Evolutionary conservation across 2,113 vertebrate genomes (phyloP).

Genomic region (Excalfactoria chinensis): DNA sequence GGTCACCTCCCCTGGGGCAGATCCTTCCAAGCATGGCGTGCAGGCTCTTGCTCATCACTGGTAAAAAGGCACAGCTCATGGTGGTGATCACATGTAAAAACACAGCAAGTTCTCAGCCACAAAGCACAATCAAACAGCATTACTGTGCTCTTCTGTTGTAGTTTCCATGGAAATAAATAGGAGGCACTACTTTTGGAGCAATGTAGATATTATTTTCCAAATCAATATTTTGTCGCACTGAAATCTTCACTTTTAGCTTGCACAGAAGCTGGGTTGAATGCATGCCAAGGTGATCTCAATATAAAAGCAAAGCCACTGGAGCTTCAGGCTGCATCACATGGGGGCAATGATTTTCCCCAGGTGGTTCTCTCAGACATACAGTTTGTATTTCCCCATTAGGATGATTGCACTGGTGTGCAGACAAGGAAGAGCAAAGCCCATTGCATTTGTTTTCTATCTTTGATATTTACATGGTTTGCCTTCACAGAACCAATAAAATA

Average conservation of each 20-base stretch:
- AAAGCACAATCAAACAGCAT: too few species aligned
- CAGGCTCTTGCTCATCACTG: too few species aligned
- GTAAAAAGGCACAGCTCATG: too few species aligned
- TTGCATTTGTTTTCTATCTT: not conserved
- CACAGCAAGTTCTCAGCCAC: too few species aligned
- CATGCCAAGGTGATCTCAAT: rapidly evolving
- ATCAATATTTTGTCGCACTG: not conserved
- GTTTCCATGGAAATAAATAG: too few species aligned
- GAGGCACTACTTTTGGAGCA: too few species aligned
- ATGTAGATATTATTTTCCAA: not conserved
- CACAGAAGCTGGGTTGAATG: not conserved
- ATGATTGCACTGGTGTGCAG: not conserved
- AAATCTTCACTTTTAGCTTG: not conserved
- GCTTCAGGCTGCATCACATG: not conserved
- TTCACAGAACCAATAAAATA: not conserved
- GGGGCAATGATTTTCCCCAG: not conserved
- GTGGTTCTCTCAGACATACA: not conserved
- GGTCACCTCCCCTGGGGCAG: too few species aligned
- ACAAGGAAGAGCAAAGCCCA: not conserved
- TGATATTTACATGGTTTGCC: not conserved
- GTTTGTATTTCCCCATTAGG: not conserved
- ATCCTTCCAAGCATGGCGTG: too few species aligned
- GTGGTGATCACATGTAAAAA: too few species aligned
- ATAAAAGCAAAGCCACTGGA: not conserved
- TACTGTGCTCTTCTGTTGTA: too few species aligned